Evolutionary conservation across 2,888 invertebrate genomes (phyloP), one percentile per base, ranked within the genome.

Genomic region (Malachius bipustulatus): DNA sequence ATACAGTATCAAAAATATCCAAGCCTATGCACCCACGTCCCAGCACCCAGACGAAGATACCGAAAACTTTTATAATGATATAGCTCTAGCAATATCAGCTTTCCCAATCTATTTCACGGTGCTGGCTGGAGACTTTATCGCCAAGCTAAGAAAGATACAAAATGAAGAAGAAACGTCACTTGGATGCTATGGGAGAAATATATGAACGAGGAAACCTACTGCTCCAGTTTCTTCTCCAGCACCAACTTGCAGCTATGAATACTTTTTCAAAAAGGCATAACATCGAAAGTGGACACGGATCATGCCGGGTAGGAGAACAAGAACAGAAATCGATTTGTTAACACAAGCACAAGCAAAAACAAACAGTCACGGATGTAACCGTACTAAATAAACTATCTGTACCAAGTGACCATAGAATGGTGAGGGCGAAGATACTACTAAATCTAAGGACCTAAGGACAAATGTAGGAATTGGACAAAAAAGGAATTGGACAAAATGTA

Each of bases 21-120:
- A 34, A 26, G 34, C 19, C 14, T 34, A 34, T 11, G 34, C 28
- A 28, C 27, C 35, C 10, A 35, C 35, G 4, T 29, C 29, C 35
- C 15, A 6, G 11, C 29, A 30, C 4, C 13, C 15, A n/a, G 35
- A 35, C 27, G 29, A 29, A 16, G 29, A 28, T 15, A 30, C 29
- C 11, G 29, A 35, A 10, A 26, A 13, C 29, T 35, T 29, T 19
- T 35, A 35, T 35, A 26, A 35, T 13, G 35, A 35, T 19, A 26
- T 35, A 13, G 15, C 14, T 9, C 19, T 4, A 26, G 35, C 35
- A 11, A 27, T 26, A 27, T 16, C 19, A 16, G 34, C 27, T 29
- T 14, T 14, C 10, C 15, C 16, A 27, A 4, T 15, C 29, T 16
- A 34, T 14, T 34, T 14, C 34, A 34, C 24, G 11, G 14, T 27